phyloP scores from a whole-genome alignment of 1,140 invertebrate species.

The Macrosteles quadrilineatus region DNA sequence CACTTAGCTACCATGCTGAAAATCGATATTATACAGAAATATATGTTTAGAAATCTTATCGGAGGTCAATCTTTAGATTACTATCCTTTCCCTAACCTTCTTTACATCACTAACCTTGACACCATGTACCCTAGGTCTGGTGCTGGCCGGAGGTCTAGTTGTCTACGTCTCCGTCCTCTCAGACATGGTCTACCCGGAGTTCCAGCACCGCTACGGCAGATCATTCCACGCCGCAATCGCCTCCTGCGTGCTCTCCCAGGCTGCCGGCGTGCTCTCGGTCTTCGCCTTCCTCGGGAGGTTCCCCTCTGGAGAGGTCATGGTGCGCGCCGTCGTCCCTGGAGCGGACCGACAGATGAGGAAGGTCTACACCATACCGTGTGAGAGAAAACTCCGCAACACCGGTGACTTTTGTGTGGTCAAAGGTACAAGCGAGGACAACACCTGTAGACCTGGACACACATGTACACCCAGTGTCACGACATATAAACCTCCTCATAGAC shows the following conservation, averaged over 20 bases:
- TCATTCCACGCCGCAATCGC: constrained; percentile 67
- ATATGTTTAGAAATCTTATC: too few relatives aligned
- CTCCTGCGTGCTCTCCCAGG: constrained; percentile 64
- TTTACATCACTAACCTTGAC: too few relatives aligned
- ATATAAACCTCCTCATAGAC: too few relatives aligned
- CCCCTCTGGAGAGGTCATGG: constrained; percentile 64
- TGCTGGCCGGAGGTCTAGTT: constrained; percentile 62
- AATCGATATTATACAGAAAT: too few relatives aligned
- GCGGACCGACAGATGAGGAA: constrained; percentile 57
- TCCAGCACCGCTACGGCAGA: constrained; percentile 68
- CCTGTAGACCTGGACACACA: too few relatives aligned
- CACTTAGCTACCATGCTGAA: too few relatives aligned
- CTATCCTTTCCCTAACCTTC: too few relatives aligned
- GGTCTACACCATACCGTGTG: too few relatives aligned
- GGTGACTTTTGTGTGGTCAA: too few relatives aligned
- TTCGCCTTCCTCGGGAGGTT: constrained; percentile 64
- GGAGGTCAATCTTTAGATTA: too few relatives aligned
- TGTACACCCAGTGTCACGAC: background rate
- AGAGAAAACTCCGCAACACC: too few relatives aligned
- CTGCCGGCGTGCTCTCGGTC: constrained; percentile 64
- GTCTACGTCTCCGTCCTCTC: constrained; percentile 64
- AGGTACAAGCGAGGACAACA: too few relatives aligned
- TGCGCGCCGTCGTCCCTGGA: constrained; percentile 63
- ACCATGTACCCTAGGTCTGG: constrained; percentile 54
- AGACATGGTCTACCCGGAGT: constrained; percentile 57